These are phyloP conservation scores for Leptopilina boulardi DNA, from an alignment of 1,140 invertebrate genomes.

Conservation along the genomic window DNA sequence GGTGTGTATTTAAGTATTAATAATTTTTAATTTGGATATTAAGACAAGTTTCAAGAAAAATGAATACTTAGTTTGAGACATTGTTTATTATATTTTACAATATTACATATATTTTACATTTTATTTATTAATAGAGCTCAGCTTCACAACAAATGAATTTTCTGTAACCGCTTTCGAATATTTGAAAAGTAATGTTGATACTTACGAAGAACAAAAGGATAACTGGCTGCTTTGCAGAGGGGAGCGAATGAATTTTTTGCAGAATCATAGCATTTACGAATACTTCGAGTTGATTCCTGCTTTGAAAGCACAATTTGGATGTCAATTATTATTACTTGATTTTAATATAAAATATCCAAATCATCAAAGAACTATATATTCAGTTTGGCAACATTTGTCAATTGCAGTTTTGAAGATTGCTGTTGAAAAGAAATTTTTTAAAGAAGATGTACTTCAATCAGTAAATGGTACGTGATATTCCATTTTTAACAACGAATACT, in stretches of 20 bases:
- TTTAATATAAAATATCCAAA: not conserved
- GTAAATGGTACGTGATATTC: not conserved
- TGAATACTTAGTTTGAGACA: not conserved
- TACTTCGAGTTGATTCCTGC: not conserved
- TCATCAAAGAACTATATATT: not conserved
- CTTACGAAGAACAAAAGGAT: not conserved
- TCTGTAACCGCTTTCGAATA: not conserved
- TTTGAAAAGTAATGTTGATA: not conserved
- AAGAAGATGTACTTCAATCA: not conserved
- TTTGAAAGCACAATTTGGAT: slow-evolving; percentile 9
- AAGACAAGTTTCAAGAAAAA: not conserved
- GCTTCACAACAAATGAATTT: not conserved
- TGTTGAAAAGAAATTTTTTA: not conserved
- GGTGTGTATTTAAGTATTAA: not conserved
- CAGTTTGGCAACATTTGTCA: not conserved
- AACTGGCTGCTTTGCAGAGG: not conserved
- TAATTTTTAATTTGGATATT: not conserved
- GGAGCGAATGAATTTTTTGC: not conserved
- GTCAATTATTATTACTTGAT: not conserved
- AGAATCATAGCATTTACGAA: not conserved
- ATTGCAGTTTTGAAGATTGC: not conserved
- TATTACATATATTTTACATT: too few relatives aligned
- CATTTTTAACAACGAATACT: not conserved
- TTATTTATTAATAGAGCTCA: not conserved
- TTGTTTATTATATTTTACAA: not conserved